Evolutionary conservation across 2,113 vertebrate species (phyloP).

Genomic region (Corvus cornix): DNA sequence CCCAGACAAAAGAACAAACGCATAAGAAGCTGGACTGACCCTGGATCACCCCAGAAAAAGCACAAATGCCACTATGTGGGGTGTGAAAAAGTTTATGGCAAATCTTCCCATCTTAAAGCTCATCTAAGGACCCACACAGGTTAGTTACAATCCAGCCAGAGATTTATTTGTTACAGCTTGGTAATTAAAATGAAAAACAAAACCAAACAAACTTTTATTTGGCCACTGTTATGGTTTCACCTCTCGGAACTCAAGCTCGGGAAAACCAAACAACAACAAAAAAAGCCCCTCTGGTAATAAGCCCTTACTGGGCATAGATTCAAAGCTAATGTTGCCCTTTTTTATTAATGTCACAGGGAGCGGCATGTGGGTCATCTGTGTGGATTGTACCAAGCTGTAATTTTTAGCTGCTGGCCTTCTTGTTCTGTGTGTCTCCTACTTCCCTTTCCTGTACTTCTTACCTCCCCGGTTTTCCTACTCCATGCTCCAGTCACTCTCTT

Average conservation of each 20-base stretch:
- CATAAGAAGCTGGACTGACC: conserved; percentile 84
- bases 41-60: conserved; percentile 93
- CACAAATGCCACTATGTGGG: conserved; percentile 98
- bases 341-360: not conserved
- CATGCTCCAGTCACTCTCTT: not conserved
- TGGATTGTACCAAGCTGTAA: conserved; percentile 46
- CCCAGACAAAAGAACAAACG: conserved; percentile 94
- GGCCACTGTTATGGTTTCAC: conserved; percentile 14
- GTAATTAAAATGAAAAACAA: conserved; percentile 33
- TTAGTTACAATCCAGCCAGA: conserved; percentile 78
- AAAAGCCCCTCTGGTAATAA: not conserved
- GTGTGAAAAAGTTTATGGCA: conserved; percentile 99
- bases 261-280: conserved; percentile 9
- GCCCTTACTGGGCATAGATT: not conserved
- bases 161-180: conserved; percentile 56
- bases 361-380: not conserved
- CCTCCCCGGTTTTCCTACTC: not conserved
- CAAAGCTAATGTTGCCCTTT: not conserved
- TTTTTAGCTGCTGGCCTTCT: conserved; percentile 10
- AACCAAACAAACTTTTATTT: conserved; percentile 30
- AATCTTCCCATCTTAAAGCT: conserved; percentile 99
- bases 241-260: not conserved
- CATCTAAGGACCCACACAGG: conserved; percentile 99
- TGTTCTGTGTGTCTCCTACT: not conserved
- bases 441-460: not conserved